phyloP scores from a whole-genome alignment of 2,113 vertebrate species.

The Recurvirostra avosetta region DNA sequence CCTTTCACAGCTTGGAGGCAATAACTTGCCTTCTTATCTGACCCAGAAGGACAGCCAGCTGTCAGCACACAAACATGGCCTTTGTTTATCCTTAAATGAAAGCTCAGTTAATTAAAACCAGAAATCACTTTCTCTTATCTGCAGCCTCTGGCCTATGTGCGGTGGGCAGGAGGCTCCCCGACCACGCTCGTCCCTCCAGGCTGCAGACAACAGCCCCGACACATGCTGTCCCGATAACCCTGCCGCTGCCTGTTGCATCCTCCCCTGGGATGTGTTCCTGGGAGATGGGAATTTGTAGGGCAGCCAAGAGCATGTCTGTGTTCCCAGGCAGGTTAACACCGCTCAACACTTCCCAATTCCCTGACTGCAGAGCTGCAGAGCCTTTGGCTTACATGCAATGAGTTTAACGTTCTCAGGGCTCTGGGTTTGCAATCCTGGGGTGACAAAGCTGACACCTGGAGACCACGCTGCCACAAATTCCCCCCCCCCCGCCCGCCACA shows the following conservation, averaged over 20 bases:
- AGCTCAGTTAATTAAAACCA: conserved; percentile 59
- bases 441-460: too few species aligned
- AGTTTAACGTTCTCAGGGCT: neutral
- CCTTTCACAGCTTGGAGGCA: conserved; percentile 29
- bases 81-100: conserved; percentile 56
- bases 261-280: accelerated
- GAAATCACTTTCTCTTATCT: conserved; percentile 47
- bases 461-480: accelerated
- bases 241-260: neutral
- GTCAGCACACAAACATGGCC: conserved; percentile 56
- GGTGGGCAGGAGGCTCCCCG: neutral
- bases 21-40: conserved; percentile 55
- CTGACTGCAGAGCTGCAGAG: neutral
- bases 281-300: neutral
- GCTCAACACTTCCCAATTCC: accelerated
- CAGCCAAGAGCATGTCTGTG: neutral
- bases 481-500: neutral
- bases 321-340: neutral
- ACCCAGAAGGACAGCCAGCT: conserved; percentile 61
- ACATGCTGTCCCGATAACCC: neutral
- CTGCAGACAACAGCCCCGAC: neutral
- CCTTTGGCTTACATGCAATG: accelerated
- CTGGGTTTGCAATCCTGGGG: neutral
- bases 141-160: conserved; percentile 12
- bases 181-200: neutral